These are phyloP conservation scores for Coregonus ussuriensis DNA, from an alignment of 2,797 vertebrate genomes.

Conservation along the genomic window DNA sequence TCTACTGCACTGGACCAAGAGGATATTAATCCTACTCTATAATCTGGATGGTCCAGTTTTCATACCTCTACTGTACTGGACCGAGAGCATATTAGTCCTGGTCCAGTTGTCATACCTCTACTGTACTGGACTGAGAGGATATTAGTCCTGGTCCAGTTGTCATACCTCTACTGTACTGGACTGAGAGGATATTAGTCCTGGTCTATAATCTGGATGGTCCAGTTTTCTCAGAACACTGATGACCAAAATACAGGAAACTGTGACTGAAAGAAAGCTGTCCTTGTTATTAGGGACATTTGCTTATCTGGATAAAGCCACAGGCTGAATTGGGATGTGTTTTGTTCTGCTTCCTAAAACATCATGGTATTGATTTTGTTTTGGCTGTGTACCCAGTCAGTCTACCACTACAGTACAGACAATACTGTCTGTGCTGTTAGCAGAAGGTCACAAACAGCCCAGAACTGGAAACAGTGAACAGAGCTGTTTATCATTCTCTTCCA, in stretches of 20 bases:
- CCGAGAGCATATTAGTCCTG: too few relatives aligned
- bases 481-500: neutral
- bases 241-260: neutral
- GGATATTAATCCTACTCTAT: too few relatives aligned
- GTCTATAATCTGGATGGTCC: too few relatives aligned
- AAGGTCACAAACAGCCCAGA: neutral
- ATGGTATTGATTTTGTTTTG: slow-evolving; percentile 5
- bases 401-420: neutral
- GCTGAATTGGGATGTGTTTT: slow-evolving; percentile 14
- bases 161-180: too few relatives aligned
- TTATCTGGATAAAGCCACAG: slow-evolving; percentile 4
- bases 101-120: too few relatives aligned
- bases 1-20: neutral
- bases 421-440: neutral
- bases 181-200: too few relatives aligned
- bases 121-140: too few relatives aligned
- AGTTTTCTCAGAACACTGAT: neutral
- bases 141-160: too few relatives aligned
- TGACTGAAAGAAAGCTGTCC: slow-evolving; percentile 25
- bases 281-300: slow-evolving; percentile 16
- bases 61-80: too few relatives aligned
- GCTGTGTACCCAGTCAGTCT: neutral
- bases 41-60: too few relatives aligned
- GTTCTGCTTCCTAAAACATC: slow-evolving; percentile 15
- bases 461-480: neutral